These are phyloP conservation scores for Chlamydotis undulata DNA, from an alignment of 2,113 vertebrate species.

Conservation along the genomic window DNA sequence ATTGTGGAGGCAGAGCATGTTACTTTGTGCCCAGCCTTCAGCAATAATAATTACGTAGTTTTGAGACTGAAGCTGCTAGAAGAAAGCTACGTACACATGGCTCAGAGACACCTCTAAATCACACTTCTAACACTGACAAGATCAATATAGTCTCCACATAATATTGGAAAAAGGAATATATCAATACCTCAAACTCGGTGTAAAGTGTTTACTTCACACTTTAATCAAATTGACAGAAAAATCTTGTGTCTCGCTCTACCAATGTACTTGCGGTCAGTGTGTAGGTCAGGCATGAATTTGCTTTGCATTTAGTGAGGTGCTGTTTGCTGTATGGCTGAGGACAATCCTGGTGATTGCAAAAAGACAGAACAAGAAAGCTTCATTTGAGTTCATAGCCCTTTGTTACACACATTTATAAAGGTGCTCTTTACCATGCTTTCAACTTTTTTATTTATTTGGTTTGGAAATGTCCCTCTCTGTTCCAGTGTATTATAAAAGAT, in stretches of 20 bases:
- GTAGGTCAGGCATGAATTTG: background rate
- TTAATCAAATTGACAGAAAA: background rate
- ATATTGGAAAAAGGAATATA: background rate
- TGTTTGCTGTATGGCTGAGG: background rate
- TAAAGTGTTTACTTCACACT: background rate
- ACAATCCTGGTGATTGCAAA: background rate
- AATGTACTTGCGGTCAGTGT: background rate
- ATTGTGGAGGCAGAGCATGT: background rate
- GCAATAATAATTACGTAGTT: background rate
- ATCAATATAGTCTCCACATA: background rate
- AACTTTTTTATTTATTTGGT: background rate
- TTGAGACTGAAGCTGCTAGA: background rate
- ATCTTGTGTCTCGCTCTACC: background rate
- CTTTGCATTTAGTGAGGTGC: background rate
- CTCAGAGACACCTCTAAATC: background rate
- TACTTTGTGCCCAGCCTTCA: background rate
- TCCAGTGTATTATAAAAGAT: background rate
- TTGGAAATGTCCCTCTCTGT: constrained; percentile 28
- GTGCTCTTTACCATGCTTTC: background rate
- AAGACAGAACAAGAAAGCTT: background rate
- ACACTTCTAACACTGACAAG: background rate
- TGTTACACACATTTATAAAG: constrained; percentile 32
- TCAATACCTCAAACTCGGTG: background rate
- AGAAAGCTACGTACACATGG: background rate
- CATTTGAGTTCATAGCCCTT: background rate